Evolutionary conservation across 1,140 invertebrate species (phyloP), one percentile per base, ranked within the genome.

Genomic region (Philaenus spumarius): DNA sequence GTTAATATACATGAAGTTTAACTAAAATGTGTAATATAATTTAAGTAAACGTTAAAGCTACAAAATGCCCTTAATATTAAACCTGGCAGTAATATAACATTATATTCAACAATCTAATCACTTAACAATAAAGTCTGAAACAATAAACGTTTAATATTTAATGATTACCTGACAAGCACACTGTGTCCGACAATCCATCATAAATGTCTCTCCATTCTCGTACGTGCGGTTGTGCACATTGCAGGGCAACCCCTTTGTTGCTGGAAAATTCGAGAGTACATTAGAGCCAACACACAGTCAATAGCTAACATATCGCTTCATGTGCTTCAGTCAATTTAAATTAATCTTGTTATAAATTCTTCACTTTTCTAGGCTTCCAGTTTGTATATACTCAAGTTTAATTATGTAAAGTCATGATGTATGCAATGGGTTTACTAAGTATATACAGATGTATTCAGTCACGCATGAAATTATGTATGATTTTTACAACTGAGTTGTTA

Each of bases 81-180:
- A 6, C 14, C 34, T 35, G 14, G 14, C 34, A 6, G 14, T 7
- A 7, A 35, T 6, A 35, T 35, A 7, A 6, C 14, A 35, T 14
- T 6, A 35, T 7, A 35, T 7, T 35, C 14, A 35, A 7, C 6
- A 35, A 14, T 35, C 34, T 7, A 35, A 35, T 14, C 34, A 35
- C 6, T 35, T 7, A 35, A 7, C 14, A 35, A 7, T 7, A 35
- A 35, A 35, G 6, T 35, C 14, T 35, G 14, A 35, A 35, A 35
- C 6, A 7, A 35, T 7, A 35, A 7, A 20, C 11, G 35, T 35
- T 14, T 42, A n/a, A n/a, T n/a, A n/a, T n/a, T n/a, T n/a, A n/a
- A n/a, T 42, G n/a, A 63, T 65, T 59, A 73, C 72, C 72, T 80
- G 78, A 64, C 79, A 81, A 9, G 77, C 75, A 66, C 79, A 81